Conservation (phyloP, 2,113 vertebrate species). For the Passer domesticus region DNA sequence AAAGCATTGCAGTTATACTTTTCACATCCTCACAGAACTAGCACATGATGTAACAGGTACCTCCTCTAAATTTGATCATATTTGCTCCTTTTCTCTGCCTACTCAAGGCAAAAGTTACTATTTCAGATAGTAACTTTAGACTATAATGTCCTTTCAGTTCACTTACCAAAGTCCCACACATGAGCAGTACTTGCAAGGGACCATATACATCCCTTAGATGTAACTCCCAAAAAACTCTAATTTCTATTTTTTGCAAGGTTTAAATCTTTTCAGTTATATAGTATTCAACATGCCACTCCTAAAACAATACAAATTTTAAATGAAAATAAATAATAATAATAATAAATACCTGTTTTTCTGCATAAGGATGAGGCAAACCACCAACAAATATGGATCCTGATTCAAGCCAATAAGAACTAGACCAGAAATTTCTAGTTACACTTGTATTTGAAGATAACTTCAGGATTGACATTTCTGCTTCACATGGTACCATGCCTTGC, state of each 20-base stretch:
- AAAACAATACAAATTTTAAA: background rate
- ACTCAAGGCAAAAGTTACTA: background rate
- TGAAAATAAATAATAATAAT: background rate
- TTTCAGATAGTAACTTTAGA: background rate
- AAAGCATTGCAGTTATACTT: background rate
- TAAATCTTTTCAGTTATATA: background rate
- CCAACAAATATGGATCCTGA: constrained; percentile 78
- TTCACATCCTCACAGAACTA: background rate
- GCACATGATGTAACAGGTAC: background rate
- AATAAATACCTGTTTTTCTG: constrained; percentile 69
- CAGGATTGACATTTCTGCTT: constrained; percentile 75
- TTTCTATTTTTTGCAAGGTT: background rate
- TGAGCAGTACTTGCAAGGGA: background rate
- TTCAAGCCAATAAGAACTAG: constrained; percentile 42
- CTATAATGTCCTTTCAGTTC: background rate
- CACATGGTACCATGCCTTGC: constrained; percentile 77
- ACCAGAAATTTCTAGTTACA: constrained; percentile 45
- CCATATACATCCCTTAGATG: background rate
- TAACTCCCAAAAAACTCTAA: background rate
- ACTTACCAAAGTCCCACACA: background rate
- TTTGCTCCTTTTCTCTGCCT: background rate
- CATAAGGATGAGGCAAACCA: constrained; percentile 72
- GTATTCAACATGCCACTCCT: background rate
- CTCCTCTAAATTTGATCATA: background rate
- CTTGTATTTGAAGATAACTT: constrained; percentile 58